A percentile compares a stretch with the other conserved stretches of the same genome.
Evolutionary conservation across 2,888 invertebrate species (phyloP).

Genomic region (Macropis europaea): DNA sequence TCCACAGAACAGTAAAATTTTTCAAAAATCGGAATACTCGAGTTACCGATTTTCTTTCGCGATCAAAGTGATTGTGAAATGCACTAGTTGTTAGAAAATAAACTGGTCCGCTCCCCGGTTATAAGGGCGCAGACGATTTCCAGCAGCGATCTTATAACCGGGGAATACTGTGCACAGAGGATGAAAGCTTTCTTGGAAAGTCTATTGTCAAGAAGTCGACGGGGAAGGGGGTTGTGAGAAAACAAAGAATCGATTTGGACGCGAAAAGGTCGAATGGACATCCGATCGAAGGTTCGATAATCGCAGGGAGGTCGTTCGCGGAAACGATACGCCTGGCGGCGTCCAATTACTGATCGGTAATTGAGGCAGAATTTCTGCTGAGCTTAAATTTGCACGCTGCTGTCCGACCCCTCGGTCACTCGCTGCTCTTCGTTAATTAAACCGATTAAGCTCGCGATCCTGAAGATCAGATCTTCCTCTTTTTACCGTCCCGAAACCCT

Average conservation of each 20-base stretch:
- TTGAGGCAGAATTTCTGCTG: constrained; percentile 75
- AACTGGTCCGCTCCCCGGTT: too few species aligned
- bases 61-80: too few species aligned
- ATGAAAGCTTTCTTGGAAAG: too few species aligned
- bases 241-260: constrained; percentile 2
- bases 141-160: too few species aligned
- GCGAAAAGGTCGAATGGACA: constrained; percentile 20
- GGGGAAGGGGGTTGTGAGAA: constrained; percentile 9
- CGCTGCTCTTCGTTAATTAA: constrained; percentile 65
- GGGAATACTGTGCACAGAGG: too few species aligned
- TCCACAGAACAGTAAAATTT: too few species aligned
- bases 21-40: too few species aligned
- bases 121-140: too few species aligned
- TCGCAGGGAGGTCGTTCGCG: constrained; percentile 67
- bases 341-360: constrained; percentile 77
- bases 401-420: constrained; percentile 58
- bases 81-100: too few species aligned
- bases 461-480: constrained; percentile 37
- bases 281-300: constrained; percentile 71
- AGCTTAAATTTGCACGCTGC: constrained; percentile 70
- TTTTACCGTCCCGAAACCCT: constrained; percentile 30
- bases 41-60: too few species aligned
- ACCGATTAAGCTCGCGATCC: constrained; percentile 58
- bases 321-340: constrained; percentile 73
- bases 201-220: too few species aligned